Evolutionary conservation across 2,113 vertebrate species (phyloP), one percentile per base, ranked within the genome.

Genomic region (Oncorhynchus tshawytscha): DNA sequence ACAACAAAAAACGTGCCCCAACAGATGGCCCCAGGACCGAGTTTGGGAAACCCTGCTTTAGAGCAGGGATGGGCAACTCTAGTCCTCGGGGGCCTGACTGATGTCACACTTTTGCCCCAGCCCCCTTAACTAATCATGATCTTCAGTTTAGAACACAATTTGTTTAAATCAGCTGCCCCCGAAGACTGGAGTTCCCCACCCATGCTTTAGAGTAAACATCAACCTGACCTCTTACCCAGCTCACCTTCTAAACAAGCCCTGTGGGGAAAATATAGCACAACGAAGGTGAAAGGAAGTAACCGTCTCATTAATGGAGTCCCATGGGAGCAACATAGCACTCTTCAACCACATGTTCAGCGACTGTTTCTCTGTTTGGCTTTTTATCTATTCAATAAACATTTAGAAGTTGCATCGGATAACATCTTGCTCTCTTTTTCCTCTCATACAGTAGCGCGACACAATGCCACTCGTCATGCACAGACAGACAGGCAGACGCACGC

Each of bases 241-340:
- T 72, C 82, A 79, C 77, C 12, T 11, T 31, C 16, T 45, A 39
- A 34, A 39, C 39, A 78, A 82, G 18, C 71, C 71, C 78, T 48
- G 60, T 70, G 70, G 76, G 65, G 65, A 76, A 70, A 29, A 16
- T 27, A 45, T 45, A 45, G 11, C 39, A 12, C 39, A 11, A 45
- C 11, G n/a, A 73, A 18, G 11, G 39, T 45, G 39, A 45, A 45
- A 45, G 39, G 15, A 68, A 18, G 6, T 27, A 39, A 57, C 39
- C 39, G 9, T 9, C 39, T 11, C 8, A 11, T 11, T 11, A 45
- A 45, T 45, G 54, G 5, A 57, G 54, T 20, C 3, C 13, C 54
- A 57, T 6, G 39, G 39, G 39, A 45, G 9, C 39, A 45, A 45
- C 20, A 6, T 5, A 22, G 59, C 9, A 15, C 20, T 20, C 13